phyloP scores from a whole-genome alignment of 2,797 vertebrate genomes.

The Bradypus variegatus region DNA sequence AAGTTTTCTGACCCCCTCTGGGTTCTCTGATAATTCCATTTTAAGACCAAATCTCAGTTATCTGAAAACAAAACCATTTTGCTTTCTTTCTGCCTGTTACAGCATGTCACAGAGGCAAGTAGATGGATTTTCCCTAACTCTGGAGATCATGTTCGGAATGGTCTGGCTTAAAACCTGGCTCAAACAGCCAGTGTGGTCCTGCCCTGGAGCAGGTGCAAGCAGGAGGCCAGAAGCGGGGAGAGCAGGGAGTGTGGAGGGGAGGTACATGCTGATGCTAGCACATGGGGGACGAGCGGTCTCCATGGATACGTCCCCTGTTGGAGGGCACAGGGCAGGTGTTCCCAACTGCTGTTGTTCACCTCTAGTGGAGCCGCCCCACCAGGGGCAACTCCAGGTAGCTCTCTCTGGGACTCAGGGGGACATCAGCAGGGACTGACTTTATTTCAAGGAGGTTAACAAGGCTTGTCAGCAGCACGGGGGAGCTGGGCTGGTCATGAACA shows the following conservation, averaged over 20 bases:
- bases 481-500: not conserved
- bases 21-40: not conserved
- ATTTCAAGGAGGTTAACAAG: not conserved
- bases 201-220: not conserved
- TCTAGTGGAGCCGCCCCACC: not conserved
- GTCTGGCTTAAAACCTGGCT: not conserved
- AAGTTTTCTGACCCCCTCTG: not conserved
- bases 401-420: not conserved
- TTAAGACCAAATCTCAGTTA: not conserved
- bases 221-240: not conserved
- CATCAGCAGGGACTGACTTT: not conserved
- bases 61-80: not conserved
- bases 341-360: not conserved
- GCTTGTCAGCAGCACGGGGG: not conserved
- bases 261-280: not conserved
- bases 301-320: rapidly evolving
- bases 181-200: too few species aligned
- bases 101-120: not conserved
- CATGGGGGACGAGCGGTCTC: not conserved
- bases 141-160: not conserved
- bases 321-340: not conserved
- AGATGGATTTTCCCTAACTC: not conserved
- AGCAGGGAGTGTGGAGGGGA: not conserved
- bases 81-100: not conserved
- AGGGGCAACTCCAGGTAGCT: not conserved